Evolutionary conservation across 2,888 invertebrate species (phyloP).

Genomic region (Galerucella pusilla): DNA sequence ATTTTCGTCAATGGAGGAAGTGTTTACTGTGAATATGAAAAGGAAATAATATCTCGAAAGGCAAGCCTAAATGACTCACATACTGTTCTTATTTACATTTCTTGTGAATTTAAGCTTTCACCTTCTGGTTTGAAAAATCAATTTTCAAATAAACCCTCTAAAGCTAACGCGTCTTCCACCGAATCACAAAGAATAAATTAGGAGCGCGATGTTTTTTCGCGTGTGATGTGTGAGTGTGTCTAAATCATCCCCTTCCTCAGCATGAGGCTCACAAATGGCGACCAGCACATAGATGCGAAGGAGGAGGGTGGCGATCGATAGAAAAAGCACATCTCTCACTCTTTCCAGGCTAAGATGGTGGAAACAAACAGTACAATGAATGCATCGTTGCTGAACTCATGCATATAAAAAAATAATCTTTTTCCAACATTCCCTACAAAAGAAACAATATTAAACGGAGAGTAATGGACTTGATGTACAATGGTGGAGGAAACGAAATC

Average conservation of each 20-base stretch:
- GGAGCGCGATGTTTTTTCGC: conserved; percentile 30
- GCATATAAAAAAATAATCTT: conserved; percentile 61
- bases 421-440: conserved; percentile 39
- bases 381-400: conserved; percentile 62
- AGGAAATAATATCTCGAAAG: too few species aligned
- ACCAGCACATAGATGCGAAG: conserved; percentile 8
- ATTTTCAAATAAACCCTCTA: conserved; percentile 11
- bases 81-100: too few species aligned
- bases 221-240: conserved; percentile 20
- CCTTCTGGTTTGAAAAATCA: neutral
- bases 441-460: conserved; percentile 31
- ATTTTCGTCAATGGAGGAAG: too few species aligned
- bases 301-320: conserved; percentile 55
- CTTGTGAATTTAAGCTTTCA: too few species aligned
- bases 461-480: conserved; percentile 14
- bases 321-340: conserved; percentile 61
- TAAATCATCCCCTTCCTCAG: conserved; percentile 25
- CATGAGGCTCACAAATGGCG: conserved; percentile 33
- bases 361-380: conserved; percentile 63
- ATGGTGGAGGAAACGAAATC: neutral
- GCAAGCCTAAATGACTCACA: too few species aligned
- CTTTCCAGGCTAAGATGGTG: conserved; percentile 61
- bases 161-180: neutral
- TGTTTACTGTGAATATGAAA: too few species aligned
- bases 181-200: conserved; percentile 24